phyloP scores from a whole-genome alignment of 2,113 vertebrate genomes.

The Apodemus sylvaticus region DNA sequence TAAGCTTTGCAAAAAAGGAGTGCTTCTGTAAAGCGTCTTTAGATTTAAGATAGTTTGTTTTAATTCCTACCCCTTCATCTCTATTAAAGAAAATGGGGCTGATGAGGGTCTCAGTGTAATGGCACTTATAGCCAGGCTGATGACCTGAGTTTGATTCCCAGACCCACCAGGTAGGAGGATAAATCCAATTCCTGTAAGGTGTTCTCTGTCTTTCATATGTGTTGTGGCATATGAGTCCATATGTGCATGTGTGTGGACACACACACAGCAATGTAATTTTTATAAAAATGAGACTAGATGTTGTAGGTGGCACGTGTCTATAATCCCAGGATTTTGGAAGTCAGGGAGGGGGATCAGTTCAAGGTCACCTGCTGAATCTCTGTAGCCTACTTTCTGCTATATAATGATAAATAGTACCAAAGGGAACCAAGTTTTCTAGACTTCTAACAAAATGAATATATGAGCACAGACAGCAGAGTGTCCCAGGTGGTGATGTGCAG shows the following conservation, averaged over 20 bases:
- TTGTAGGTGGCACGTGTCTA: not conserved
- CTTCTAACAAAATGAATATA: constrained; percentile 48
- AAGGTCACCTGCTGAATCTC: constrained; percentile 38
- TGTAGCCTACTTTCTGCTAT: constrained; percentile 28
- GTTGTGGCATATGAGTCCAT: too few species aligned
- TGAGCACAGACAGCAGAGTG: not conserved
- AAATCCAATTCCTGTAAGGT: not conserved
- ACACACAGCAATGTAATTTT: not conserved
- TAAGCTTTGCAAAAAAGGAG: constrained; percentile 18
- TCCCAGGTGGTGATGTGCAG: constrained; percentile 29
- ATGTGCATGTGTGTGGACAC: not conserved
- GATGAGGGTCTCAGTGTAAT: not conserved
- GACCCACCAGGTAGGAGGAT: not conserved
- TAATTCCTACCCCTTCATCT: not conserved
- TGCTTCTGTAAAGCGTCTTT: not conserved
- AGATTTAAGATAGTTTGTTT: not conserved
- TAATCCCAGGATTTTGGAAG: not conserved
- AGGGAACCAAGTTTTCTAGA: constrained; percentile 36
- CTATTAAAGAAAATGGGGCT: not conserved
- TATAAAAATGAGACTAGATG: not conserved
- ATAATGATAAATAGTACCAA: constrained; percentile 46
- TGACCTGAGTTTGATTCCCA: not conserved
- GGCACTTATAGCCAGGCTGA: not conserved
- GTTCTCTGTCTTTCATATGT: not conserved
- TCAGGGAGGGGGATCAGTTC: not conserved